Evolutionary conservation across 2,888 invertebrate species (phyloP), one percentile per base, ranked within the genome.

Genomic region (Drosophila infuscata): DNA sequence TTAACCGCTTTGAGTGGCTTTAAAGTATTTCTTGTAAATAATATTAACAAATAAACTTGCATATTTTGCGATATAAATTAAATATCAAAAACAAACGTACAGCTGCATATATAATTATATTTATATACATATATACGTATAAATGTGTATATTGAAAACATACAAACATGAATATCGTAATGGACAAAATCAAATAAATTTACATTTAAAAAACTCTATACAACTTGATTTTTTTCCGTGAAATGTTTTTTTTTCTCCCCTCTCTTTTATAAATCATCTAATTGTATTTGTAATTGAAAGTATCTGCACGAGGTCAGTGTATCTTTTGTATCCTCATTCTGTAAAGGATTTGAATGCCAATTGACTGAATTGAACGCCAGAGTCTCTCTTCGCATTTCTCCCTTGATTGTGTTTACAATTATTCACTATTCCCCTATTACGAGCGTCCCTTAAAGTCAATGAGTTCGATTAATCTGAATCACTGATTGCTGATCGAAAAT

Each of bases 151-250:
- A 57, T 38, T 46, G 15, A 25, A 15, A 46, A 70, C 71, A 72
- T 76, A 76, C 63, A 59, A 70, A 83, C 65, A 83, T 71, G 52
- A 75, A 81, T 81, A 79, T 63, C 76, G 69, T 79, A 88, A 69
- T 74, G 76, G 73, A 82, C 80, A 82, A 70, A 70, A 82, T 76
- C 81, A 71, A 85, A 88, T 82, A 85, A 85, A 88, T 79, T 83
- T 88, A 86, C 87, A 81, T 76, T 86, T 88, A 83, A 88, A 82
- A 87, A 88, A 83, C 80, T 81, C 79, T 76, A 73, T 29, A 8
- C 0, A 20, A 25, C 0, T 6, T n/a, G 53, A 49, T 15, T 62
- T 64, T 66, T 54, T 33, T n/a, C 2, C 11, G 11, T 0, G 4
- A 51, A 51, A 6, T 5, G 2, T 0, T 11, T 43, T 43, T 20